phyloP scores from a whole-genome alignment of 1,140 invertebrate genomes.

The Heliothis virescens region DNA sequence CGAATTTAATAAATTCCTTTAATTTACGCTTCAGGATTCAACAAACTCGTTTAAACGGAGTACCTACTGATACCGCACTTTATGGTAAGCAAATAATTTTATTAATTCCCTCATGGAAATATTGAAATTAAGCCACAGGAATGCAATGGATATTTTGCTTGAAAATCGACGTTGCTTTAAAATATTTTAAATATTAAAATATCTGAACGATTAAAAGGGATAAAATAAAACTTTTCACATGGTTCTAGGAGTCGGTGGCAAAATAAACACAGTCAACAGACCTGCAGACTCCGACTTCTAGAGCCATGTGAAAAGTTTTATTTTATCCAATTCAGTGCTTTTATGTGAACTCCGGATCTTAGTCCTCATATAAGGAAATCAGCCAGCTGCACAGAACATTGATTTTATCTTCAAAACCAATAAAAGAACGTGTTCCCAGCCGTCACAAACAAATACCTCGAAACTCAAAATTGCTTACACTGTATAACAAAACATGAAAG shows the following conservation, averaged over 20 bases:
- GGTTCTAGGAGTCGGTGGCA: no score
- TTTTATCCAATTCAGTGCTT: no score
- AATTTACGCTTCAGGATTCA: not conserved
- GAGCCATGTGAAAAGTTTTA: no score
- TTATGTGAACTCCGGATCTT: no score
- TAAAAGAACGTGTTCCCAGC: not conserved
- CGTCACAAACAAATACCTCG: not conserved
- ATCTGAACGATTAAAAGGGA: no score
- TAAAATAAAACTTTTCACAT: no score
- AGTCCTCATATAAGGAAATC: no score
- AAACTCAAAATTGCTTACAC: not conserved
- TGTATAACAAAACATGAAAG: not conserved
- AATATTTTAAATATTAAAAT: not conserved
- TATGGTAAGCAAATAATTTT: not conserved
- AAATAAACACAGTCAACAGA: no score
- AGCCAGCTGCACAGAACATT: no score
- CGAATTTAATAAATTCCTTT: not conserved
- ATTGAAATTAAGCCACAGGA: slow-evolving; percentile 10
- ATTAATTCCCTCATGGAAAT: slow-evolving; percentile 14
- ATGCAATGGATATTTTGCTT: slow-evolving; percentile 4
- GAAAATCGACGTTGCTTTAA: not conserved
- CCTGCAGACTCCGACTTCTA: no score
- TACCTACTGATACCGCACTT: no score
- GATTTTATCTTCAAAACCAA: not conserved
- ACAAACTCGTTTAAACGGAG: not conserved